Conservation (phyloP, 2,797 vertebrate species). For the Merluccius polli region DNA sequence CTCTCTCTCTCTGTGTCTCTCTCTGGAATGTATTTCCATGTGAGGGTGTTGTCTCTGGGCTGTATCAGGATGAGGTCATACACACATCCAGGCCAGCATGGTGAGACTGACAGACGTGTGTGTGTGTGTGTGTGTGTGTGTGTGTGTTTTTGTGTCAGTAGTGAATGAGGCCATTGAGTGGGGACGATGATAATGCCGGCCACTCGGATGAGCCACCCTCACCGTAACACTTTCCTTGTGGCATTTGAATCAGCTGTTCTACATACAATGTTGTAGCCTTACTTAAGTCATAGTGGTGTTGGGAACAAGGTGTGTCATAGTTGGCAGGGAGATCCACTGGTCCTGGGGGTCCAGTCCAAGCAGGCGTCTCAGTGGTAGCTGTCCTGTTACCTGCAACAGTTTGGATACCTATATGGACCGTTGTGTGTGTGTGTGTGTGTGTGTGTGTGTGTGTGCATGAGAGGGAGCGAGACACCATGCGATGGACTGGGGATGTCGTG, state of each 20-base stretch:
- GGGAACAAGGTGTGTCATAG: background rate
- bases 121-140: too few species aligned
- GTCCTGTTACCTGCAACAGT: background rate
- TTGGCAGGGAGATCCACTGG: background rate
- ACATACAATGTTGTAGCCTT: constrained; percentile 14
- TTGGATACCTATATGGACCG: background rate
- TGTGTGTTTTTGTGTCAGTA: background rate
- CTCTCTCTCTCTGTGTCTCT: background rate
- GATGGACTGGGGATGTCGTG: background rate
- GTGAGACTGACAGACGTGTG: constrained; percentile 22
- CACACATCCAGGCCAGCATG: constrained; percentile 21
- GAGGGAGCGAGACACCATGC: background rate
- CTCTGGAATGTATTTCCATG: constrained; percentile 31
- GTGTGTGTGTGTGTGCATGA: background rate
- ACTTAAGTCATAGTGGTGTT: background rate
- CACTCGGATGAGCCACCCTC: constrained; percentile 28
- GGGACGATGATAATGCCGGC: constrained; percentile 24
- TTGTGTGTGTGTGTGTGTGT: background rate
- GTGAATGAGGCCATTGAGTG: constrained; percentile 45
- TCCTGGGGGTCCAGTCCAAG: background rate
- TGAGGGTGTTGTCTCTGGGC: constrained; percentile 41
- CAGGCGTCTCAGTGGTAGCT: background rate
- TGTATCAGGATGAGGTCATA: constrained; percentile 13
- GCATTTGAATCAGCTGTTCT: constrained; percentile 27
- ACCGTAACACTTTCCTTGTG: constrained; percentile 7